Evolutionary conservation across 1,140 invertebrate genomes (phyloP), one percentile per base, ranked within the genome.

Genomic region (Coenobita brevimanus): DNA sequence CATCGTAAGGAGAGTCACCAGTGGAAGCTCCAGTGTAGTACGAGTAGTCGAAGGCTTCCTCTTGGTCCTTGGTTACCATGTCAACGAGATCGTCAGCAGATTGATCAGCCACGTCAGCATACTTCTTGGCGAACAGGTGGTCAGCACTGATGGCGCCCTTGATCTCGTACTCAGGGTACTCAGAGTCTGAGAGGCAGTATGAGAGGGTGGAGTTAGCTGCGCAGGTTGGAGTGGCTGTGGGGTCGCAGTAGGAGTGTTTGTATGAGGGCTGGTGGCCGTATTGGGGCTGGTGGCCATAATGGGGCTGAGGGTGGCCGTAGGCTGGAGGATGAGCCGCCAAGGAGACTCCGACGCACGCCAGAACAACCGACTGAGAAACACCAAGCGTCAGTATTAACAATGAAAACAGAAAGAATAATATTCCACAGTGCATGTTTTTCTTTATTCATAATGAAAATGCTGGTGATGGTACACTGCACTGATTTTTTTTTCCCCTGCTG

Each of bases 121-220:
- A 87, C 30, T 87, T 87, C 64, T 87, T 87, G 76, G 57, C 84
- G 43, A 87, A 87, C n/a, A 87, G 60, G 15, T 80, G 76, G n/a
- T 80, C 76, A 27, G 62, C 76, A 36, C 15, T 69, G 30, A 80
- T 80, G 41, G 76, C 76, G 10, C 38, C 62, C 60, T 80, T 87
- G 43, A 80, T 71, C 38, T 92, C 76, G 64, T 90, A 83, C 43
- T 89, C 84, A 15, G 91, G 91, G 78, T 91, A 91, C n/a, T 91
- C 89, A 69, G 88, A 75, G 50, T 91, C 91, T 21, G 88, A 82
- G 3, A 91, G 46, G 88, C 91, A 91, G 88, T 84, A 91, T 71
- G 57, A 54, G 36, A 89, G 43, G 21, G 82, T 76, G 36, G 64
- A 60, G 57, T 46, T 46, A 33, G 60, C 62, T 8, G 84, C 84